Percentiles rank a stretch among this genome's conserved stretches.
Conservation (phyloP, 2,113 vertebrate species). For the Istiophorus platypterus region DNA sequence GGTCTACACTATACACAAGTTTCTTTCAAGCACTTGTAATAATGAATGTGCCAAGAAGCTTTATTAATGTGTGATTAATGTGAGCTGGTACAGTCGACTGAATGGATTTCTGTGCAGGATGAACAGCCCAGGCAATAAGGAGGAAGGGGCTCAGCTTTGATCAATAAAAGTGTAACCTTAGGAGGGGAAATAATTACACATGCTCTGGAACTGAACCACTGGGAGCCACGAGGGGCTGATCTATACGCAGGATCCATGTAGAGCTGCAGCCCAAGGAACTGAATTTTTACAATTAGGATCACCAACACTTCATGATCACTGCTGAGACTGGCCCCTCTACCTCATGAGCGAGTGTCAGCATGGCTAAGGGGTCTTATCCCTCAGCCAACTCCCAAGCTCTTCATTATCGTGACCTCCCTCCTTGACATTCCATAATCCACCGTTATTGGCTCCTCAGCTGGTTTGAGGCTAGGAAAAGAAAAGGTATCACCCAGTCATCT, state of each 20-base stretch:
- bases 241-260: background rate
- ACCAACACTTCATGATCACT: conserved; percentile 37
- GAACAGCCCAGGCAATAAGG: conserved; percentile 54
- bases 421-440: conserved; percentile 66
- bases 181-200: conserved; percentile 64
- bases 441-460: conserved; percentile 46
- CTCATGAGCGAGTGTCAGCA: conserved; percentile 9
- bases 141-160: conserved; percentile 50
- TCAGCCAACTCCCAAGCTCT: conserved; percentile 46
- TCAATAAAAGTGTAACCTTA: conserved; percentile 62
- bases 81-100: conserved; percentile 19
- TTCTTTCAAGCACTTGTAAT: conserved; percentile 37
- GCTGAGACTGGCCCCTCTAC: conserved; percentile 21
- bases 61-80: conserved; percentile 65
- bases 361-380: conserved; percentile 33
- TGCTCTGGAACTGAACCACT: conserved; percentile 42
- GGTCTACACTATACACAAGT: conserved; percentile 2
- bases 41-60: conserved; percentile 51
- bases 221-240: conserved; percentile 5
- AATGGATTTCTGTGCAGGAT: conserved; percentile 45
- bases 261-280: background rate
- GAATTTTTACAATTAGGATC: conserved; percentile 36
- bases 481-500: conserved; percentile 34
- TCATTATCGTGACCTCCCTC: conserved; percentile 61
- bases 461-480: conserved; percentile 8